Evolutionary conservation across 2,113 vertebrate genomes (phyloP).

Genomic region (Neogobius melanostomus): DNA sequence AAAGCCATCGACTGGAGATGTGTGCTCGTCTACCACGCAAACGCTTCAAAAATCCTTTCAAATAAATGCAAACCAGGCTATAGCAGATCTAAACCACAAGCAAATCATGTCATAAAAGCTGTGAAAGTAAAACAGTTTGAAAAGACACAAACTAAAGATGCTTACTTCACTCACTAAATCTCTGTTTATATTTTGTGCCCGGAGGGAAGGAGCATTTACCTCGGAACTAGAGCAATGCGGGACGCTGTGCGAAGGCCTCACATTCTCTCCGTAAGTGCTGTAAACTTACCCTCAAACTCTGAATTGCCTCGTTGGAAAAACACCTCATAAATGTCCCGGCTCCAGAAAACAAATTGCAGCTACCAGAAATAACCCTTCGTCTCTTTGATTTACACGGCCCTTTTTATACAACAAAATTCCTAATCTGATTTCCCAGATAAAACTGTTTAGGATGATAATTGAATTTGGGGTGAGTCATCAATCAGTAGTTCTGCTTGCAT

Average conservation of each 20-base stretch:
- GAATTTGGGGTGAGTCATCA: constrained; percentile 68
- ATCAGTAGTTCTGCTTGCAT: constrained; percentile 67
- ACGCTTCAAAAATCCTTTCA: neutral
- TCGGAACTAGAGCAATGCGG: neutral
- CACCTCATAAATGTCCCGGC: constrained; percentile 31
- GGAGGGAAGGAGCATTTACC: neutral
- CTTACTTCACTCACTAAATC: no score
- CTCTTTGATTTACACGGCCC: constrained; percentile 57
- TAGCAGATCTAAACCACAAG: neutral
- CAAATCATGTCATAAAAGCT: neutral
- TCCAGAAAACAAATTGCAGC: constrained; percentile 34
- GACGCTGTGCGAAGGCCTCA: neutral
- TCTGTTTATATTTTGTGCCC: neutral
- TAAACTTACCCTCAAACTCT: constrained; percentile 12
- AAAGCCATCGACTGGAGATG: constrained; percentile 2
- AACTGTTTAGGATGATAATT: constrained; percentile 65
- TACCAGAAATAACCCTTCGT: constrained; percentile 41
- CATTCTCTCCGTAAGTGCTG: constrained; percentile 7
- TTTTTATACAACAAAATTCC: constrained; percentile 31
- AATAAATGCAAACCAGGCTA: neutral
- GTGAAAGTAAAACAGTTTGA: no score
- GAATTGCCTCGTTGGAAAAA: constrained; percentile 28
- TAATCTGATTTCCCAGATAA: constrained; percentile 64
- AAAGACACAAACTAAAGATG: no score
- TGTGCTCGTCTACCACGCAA: neutral